Conservation (phyloP, 2,888 invertebrate species). For the Diarsia rubi region DNA sequence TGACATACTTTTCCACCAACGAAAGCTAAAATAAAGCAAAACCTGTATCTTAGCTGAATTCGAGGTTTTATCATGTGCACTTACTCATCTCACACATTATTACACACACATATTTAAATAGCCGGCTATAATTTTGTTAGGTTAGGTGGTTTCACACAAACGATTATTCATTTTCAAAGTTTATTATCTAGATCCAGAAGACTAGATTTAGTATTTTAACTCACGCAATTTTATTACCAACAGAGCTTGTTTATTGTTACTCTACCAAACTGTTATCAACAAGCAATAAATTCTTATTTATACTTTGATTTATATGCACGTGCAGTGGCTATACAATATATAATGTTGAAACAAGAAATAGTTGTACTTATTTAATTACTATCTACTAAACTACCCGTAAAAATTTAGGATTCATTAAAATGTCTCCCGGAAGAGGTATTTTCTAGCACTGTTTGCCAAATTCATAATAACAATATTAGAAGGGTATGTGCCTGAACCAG, state of each 20-base stretch:
- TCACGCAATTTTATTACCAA: conserved; percentile 12
- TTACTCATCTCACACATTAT: conserved; percentile 9
- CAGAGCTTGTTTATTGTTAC: not conserved
- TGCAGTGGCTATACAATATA: not conserved
- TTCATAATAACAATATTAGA: not conserved
- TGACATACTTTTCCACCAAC: not conserved
- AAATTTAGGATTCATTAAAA: not conserved
- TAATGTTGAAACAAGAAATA: not conserved
- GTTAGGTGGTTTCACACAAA: not conserved
- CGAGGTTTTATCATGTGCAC: not conserved
- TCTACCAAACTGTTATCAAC: not conserved
- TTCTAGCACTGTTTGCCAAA: not conserved
- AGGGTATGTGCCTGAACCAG: not conserved
- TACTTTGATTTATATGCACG: conserved; percentile 12
- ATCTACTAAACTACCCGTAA: no score
- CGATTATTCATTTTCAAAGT: conserved; percentile 25
- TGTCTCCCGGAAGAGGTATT: not conserved
- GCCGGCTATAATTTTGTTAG: not conserved
- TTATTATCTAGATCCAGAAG: conserved; percentile 6
- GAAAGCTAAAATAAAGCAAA: not conserved
- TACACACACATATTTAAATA: conserved; percentile 6
- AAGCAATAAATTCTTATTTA: not conserved
- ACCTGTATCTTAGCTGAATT: no score
- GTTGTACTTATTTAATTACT: not conserved
- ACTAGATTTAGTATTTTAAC: conserved; percentile 27